Percentiles rank a stretch among this genome's conserved stretches.
phyloP scores from a whole-genome alignment of 35 echinoderm and acorn worm species.

The Heliocidaris tuberculata region DNA sequence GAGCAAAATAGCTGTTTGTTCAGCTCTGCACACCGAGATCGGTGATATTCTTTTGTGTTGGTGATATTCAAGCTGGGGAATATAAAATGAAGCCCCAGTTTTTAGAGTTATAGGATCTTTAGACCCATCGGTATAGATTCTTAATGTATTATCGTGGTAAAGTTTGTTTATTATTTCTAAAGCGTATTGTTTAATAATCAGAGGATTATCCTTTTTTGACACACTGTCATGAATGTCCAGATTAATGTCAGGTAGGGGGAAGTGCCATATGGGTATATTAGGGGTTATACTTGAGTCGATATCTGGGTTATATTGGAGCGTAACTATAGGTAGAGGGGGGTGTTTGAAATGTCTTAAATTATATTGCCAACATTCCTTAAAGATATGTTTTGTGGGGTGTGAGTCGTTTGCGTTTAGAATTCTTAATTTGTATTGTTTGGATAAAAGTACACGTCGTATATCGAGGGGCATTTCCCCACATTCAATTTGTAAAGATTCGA shows the following conservation, averaged over 20 bases:
- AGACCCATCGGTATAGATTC: constrained; percentile 5
- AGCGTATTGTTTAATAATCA: neutral
- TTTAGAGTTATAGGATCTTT: neutral
- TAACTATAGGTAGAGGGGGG: neutral
- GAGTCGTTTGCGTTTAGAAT: neutral
- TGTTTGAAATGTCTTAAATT: neutral
- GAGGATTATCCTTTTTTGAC: too few species aligned
- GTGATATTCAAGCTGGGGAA: neutral
- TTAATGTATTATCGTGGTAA: neutral
- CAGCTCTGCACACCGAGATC: too few species aligned
- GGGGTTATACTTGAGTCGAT: neutral
- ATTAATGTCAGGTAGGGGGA: neutral
- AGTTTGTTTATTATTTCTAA: neutral
- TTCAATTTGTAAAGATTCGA: neutral
- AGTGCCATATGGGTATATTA: neutral
- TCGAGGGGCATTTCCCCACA: neutral
- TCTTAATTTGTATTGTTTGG: neutral
- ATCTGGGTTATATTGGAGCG: neutral
- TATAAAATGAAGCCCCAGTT: neutral
- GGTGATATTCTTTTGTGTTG: neutral
- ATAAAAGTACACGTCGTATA: neutral
- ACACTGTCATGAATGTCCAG: neutral
- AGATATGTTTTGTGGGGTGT: neutral
- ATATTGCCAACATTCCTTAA: neutral
- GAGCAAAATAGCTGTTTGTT: too few species aligned